Evolutionary conservation across 2,888 invertebrate genomes (phyloP).

Genomic region (Nemurella pictetii): DNA sequence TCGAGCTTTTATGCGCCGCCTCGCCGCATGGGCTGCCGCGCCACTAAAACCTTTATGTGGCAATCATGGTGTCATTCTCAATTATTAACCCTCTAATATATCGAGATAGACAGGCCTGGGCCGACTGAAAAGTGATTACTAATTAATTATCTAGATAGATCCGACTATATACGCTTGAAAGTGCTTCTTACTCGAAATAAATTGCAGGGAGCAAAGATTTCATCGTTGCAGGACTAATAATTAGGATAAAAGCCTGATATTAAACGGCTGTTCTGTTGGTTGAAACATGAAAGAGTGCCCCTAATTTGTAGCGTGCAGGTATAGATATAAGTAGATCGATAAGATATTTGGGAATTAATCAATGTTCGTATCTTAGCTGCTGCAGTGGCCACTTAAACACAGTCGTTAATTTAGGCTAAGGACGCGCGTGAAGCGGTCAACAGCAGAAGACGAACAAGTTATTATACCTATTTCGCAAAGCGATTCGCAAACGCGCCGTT

Average conservation of each 20-base stretch:
- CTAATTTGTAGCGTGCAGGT: neutral
- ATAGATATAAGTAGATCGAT: neutral
- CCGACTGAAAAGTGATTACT: neutral
- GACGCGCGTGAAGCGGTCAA: neutral
- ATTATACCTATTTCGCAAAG: neutral
- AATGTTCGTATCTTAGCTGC: neutral
- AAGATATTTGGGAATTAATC: neutral
- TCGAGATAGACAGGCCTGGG: neutral
- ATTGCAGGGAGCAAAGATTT: neutral
- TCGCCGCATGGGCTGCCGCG: neutral
- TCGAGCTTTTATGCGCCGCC: neutral
- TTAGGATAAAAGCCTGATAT: neutral
- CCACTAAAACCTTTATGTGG: neutral
- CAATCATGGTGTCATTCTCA: neutral
- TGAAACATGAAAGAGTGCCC: neutral
- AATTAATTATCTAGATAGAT: neutral
- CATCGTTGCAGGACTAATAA: neutral
- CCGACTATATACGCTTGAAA: neutral
- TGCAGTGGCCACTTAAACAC: neutral
- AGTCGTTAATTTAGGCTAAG: neutral
- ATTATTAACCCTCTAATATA: neutral
- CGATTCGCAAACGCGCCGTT: neutral
- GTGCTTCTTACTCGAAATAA: neutral
- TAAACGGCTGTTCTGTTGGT: neutral
- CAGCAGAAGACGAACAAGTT: neutral